Base-by-base conservation (phyloP, 2,797 vertebrate genomes). In the Sebastes nivosus region DNA sequence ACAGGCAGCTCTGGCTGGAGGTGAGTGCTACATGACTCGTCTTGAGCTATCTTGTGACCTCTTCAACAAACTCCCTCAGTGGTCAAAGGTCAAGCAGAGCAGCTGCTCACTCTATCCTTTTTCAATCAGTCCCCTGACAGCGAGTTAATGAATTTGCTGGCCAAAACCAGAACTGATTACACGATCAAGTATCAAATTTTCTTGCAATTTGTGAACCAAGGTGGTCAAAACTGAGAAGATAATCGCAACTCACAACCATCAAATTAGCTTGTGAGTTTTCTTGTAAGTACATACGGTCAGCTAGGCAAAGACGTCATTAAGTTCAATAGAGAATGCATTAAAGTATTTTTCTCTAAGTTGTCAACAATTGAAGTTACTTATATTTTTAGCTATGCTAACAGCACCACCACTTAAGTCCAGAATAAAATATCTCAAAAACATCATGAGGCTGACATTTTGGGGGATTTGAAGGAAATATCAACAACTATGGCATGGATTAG, bases 41-140 rank as follows among this genome's bases (percentile, higher is more conserved):
- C 67, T 58, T 65, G 83, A 72, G 75, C 67, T 81, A 2, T 36
- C 34, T 6, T 72, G 52, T 54, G 78, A 90, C 71, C 84, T 29
- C 69, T 67, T 58, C 67, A 65, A 54, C 46, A 55, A 55, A 65
- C 75, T 77, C 67, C 46, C 22, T 8, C 0, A 16, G 22, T 61
- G 71, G 65, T 87, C 57, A 83, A 14, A 86, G 70, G 72, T 88
- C 75, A 80, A 73, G 58, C 18, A 32, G 64, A 65, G 60, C 83
- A 82, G 74, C 81, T 81, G 72, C 69, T 58, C 72, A 70, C 34
- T 14, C 18, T 57, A 6, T 38, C 25, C 32, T 54, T 76, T 72
- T 70, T 63, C 30, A 70, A n/a, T 75, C 61, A 55, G 14, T 58
- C 24, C 30, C 8, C 55, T 52, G 46, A 79, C 72, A 67, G 42